Base-by-base conservation (phyloP, 1,140 invertebrate genomes). In the Anastrepha ludens region DNA sequence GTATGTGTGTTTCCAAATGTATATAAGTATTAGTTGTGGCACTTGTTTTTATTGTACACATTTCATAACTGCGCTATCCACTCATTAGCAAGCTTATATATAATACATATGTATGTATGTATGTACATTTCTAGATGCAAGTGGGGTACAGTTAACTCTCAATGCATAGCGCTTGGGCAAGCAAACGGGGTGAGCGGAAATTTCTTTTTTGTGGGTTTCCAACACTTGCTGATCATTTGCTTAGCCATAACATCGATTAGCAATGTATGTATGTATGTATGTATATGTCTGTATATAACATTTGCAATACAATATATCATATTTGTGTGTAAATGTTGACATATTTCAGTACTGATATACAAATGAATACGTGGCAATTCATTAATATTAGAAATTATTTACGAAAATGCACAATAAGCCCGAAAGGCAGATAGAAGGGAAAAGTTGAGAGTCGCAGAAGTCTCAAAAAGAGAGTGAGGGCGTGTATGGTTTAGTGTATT, bases 181-280 rank as follows among this genome's bases (percentile, higher is more conserved):
- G 17, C 13, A 47, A 47, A 47, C 11, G 3, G 65, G 65, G 29
- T 67, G 29, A 39, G 65, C 29, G 39, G 39, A 67, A 20, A 58
- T 58, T 39, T 29, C 13, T 67, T 67, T 3, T 41, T 39, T 39
- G 29, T 67, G 29, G 29, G 41, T 20, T 67, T 39, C 39, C 65
- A 67, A 67, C n/a, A 62, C 62, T 20, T 39, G 13, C 39, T 11
- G 39, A 47, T 17, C 41, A 44, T n/a, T 74, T 44, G 29, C 50
- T 74, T 74, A 74, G 67, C 67, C 67, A 74, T 41, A 74, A 74
- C 67, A 47, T n/a, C 67, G 67, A 74, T 74, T 74, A 67, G 29
- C 29, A 29, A 29, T 29, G 29, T 29, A 29, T 29, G 29, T 29
- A 29, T 29, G 29, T 29, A 67, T n/a, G 29, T 29, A 13, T 7